Percentiles rank a stretch among this genome's conserved stretches.
These are phyloP conservation scores for Periparus ater DNA, from an alignment of 2,797 vertebrate genomes.

Conservation along the genomic window DNA sequence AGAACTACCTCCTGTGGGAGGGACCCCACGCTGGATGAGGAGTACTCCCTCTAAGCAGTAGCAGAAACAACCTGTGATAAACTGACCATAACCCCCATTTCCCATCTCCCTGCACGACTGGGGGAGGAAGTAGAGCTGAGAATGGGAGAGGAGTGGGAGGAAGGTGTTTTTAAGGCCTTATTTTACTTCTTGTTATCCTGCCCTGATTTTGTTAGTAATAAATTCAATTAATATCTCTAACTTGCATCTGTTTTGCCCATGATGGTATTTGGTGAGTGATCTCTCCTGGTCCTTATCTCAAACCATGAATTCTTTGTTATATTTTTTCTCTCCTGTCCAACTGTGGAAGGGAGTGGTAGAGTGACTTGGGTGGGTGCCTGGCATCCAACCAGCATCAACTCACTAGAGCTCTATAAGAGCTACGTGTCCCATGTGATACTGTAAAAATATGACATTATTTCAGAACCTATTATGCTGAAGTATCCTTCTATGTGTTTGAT, in stretches of 20 bases:
- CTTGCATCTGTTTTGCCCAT: not conserved
- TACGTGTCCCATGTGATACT: not conserved
- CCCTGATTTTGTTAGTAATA: not conserved
- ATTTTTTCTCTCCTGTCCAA: not conserved
- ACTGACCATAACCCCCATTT: not conserved
- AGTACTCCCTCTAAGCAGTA: not conserved
- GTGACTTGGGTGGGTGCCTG: not conserved
- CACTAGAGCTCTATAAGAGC: not conserved
- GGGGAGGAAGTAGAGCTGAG: not conserved
- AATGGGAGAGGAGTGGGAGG: accelerated
- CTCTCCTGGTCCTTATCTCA: not conserved
- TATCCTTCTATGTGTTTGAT: not conserved
- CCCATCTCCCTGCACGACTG: not conserved
- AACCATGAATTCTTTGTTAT: not conserved
- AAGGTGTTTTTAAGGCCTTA: not conserved
- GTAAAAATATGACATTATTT: not conserved
- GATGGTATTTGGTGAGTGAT: not conserved
- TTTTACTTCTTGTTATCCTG: not conserved
- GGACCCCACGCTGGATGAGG: not conserved
- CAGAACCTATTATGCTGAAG: not conserved
- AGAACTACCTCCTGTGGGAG: not conserved
- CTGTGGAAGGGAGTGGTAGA: not conserved
- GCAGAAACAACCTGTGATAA: not conserved
- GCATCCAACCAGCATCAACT: not conserved
- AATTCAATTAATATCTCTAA: not conserved